Conservation (phyloP, 2,113 vertebrate species). For the Thunnus thynnus region DNA sequence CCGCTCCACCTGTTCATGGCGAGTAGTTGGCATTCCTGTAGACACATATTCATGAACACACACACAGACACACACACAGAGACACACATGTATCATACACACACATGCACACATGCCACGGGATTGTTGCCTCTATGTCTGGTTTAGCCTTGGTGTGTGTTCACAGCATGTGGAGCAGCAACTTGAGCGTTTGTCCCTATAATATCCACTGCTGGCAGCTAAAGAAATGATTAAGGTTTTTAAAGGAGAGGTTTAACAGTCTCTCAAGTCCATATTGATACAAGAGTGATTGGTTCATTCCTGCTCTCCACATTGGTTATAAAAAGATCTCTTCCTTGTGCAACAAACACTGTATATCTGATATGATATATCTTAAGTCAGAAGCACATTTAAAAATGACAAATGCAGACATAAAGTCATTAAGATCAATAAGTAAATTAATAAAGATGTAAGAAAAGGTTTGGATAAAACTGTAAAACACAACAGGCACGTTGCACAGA, state of each 20-base stretch:
- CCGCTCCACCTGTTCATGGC: conserved; percentile 57
- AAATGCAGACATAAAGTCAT: too few relatives aligned
- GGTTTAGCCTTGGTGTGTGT: not conserved
- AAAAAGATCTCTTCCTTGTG: too few relatives aligned
- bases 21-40: conserved; percentile 42
- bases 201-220: not conserved
- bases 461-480: too few relatives aligned
- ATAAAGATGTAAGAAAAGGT: too few relatives aligned
- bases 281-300: too few relatives aligned
- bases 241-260: not conserved
- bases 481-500: too few relatives aligned
- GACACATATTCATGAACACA: conserved; percentile 13
- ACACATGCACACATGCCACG: not conserved
- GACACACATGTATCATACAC: not conserved
- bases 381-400: too few relatives aligned
- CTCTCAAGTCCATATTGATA: not conserved
- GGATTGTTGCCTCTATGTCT: conserved; percentile 6
- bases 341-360: too few relatives aligned
- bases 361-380: too few relatives aligned
- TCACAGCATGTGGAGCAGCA: not conserved
- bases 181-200: not conserved
- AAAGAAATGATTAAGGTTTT: not conserved
- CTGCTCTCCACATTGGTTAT: too few relatives aligned
- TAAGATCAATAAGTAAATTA: too few relatives aligned
- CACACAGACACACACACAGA: conserved; percentile 3